Evolutionary conservation across 2,797 vertebrate genomes (phyloP).

Genomic region (Pelodytes ibericus): DNA sequence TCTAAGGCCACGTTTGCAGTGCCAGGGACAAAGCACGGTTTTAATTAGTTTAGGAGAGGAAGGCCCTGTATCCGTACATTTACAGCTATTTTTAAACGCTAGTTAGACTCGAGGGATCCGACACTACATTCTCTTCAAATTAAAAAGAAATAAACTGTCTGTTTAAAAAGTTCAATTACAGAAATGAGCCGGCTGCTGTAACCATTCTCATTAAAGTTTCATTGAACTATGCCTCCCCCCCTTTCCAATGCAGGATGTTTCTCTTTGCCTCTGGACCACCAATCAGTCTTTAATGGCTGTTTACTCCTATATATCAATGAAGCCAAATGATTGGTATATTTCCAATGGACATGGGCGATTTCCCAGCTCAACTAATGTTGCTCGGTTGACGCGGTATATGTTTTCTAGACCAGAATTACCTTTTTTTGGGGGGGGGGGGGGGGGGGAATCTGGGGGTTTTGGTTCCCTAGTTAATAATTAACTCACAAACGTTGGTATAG

Average conservation of each 20-base stretch:
- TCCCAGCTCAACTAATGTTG: not conserved
- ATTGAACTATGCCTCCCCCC: conserved; percentile 52
- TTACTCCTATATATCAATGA: not conserved
- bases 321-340: too few species aligned
- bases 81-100: conserved; percentile 61
- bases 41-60: conserved; percentile 57
- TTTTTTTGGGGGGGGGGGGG: too few species aligned
- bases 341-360: too few species aligned
- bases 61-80: conserved; percentile 35
- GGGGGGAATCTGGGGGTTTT: too few species aligned
- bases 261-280: conserved; percentile 7
- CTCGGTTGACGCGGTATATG: too few species aligned
- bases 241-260: conserved; percentile 37
- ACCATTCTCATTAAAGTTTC: conserved; percentile 62
- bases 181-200: conserved; percentile 59
- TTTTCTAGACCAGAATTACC: too few species aligned
- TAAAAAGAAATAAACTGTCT: conserved; percentile 66
- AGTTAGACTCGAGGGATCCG: conserved; percentile 61
- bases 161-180: conserved; percentile 64
- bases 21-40: conserved; percentile 6
- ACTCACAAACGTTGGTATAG: too few species aligned
- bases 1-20: not conserved
- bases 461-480: too few species aligned
- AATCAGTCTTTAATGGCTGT: not conserved
- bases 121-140: conserved; percentile 63